phyloP scores from a whole-genome alignment of 2,113 vertebrate species.

The Austrofundulus limnaeus region DNA sequence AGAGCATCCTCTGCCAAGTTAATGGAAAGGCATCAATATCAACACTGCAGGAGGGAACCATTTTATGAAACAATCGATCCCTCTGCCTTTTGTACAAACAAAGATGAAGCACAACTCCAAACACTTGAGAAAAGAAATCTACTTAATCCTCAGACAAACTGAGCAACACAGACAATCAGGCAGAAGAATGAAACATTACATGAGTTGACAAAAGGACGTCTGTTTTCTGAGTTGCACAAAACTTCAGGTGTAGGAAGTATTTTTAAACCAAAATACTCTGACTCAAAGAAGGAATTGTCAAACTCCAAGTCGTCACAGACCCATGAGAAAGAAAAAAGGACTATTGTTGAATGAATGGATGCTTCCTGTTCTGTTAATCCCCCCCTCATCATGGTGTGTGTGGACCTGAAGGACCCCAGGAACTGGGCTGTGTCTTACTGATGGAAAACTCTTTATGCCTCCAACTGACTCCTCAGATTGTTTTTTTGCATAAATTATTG shows the following conservation, averaged over 20 bases:
- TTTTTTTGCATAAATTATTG: too few species aligned
- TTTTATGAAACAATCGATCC: constrained; percentile 46
- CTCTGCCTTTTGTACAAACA: constrained; percentile 21
- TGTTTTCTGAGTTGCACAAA: not conserved
- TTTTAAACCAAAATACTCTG: too few species aligned
- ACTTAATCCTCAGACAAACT: constrained; percentile 3
- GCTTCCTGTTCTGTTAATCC: too few species aligned
- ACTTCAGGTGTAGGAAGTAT: not conserved
- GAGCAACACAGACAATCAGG: not conserved
- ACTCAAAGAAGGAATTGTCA: too few species aligned
- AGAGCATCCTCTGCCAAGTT: constrained; percentile 2
- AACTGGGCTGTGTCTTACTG: too few species aligned
- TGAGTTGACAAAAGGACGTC: not conserved
- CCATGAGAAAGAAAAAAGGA: too few species aligned
- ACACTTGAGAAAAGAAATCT: constrained; percentile 7
- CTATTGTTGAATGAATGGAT: too few species aligned
- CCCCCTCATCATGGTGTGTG: too few species aligned
- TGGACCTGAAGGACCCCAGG: too few species aligned
- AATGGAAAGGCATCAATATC: constrained; percentile 42
- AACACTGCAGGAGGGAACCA: constrained; percentile 21
- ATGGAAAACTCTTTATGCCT: too few species aligned
- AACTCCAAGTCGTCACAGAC: too few species aligned
- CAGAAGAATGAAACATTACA: not conserved
- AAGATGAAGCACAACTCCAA: constrained; percentile 20
- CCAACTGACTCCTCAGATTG: too few species aligned